Evolutionary conservation across 2,113 vertebrate genomes (phyloP).

Genomic region (Ophiodon elongatus): DNA sequence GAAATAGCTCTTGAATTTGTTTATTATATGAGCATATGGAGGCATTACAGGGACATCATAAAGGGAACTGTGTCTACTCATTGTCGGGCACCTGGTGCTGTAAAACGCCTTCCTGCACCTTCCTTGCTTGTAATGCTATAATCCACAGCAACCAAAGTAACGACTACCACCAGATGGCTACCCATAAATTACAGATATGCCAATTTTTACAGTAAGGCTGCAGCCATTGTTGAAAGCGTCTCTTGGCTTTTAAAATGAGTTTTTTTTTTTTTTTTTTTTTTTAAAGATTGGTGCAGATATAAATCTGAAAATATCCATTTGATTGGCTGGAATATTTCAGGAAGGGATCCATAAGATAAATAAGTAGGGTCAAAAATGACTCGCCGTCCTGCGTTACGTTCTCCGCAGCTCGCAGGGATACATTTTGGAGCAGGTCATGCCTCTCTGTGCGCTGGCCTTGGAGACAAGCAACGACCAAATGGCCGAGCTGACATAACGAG

Average conservation of each 20-base stretch:
- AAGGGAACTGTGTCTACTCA: conserved; percentile 5
- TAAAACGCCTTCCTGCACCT: conserved; percentile 18
- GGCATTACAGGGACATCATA: conserved; percentile 37
- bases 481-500: not conserved
- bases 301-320: no score
- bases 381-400: conserved; percentile 7
- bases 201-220: conserved; percentile 12
- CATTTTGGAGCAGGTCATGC: conserved; percentile 29
- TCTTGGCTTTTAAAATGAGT: not conserved
- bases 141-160: conserved; percentile 24
- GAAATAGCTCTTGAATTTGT: not conserved
- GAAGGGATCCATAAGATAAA: no score
- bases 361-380: conserved; percentile 33
- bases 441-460: not conserved
- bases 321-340: no score
- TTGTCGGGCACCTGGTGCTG: conserved; percentile 17
- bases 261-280: no score
- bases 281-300: no score
- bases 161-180: conserved; percentile 44
- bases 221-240: conserved; percentile 19
- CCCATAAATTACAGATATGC: conserved; percentile 49
- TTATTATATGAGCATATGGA: conserved; percentile 17
- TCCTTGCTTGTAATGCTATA: conserved; percentile 14
- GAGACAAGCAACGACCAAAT: conserved; percentile 2
- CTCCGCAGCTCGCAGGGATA: conserved; percentile 18